phyloP scores from a whole-genome alignment of 2,888 invertebrate genomes.

The Tanytarsus gracilentus region DNA sequence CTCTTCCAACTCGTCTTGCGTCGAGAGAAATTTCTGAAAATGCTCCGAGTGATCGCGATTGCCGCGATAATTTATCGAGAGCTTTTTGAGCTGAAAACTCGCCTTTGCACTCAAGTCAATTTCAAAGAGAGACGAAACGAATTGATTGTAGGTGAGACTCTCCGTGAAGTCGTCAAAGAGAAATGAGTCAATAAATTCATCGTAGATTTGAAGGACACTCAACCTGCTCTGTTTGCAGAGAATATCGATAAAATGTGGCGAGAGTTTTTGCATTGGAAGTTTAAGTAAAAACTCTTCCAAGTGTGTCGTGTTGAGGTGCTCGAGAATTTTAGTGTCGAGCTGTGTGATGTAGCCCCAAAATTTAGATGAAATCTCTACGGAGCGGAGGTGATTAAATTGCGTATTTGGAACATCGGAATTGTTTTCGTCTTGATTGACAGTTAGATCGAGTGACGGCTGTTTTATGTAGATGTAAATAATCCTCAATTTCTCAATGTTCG shows the following conservation, averaged over 20 bases:
- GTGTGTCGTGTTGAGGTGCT: constrained; percentile 5
- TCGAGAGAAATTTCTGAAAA: constrained; percentile 5
- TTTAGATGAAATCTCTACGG: constrained; percentile 20
- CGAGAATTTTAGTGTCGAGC: constrained; percentile 14
- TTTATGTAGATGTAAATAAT: constrained; percentile 26
- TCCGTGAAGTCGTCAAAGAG: constrained; percentile 24
- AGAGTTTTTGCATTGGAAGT: constrained; percentile 25
- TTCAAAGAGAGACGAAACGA: constrained; percentile 21
- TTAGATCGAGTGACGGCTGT: constrained; percentile 1
- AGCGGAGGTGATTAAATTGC: neutral
- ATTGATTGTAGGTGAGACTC: constrained; percentile 22
- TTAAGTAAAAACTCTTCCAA: constrained; percentile 6
- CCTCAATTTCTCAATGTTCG: constrained; percentile 17
- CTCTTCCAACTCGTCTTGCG: constrained; percentile 21
- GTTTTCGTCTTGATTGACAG: neutral
- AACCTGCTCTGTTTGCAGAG: constrained; percentile 15
- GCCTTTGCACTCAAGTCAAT: constrained; percentile 14
- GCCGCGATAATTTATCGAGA: constrained; percentile 24
- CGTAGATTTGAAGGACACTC: constrained; percentile 7
- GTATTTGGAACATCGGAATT: neutral
- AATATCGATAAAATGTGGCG: constrained; percentile 20
- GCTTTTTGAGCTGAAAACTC: constrained; percentile 21
- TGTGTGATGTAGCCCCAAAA: constrained; percentile 27
- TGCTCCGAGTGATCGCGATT: constrained; percentile 24
- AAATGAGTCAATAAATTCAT: constrained; percentile 26